These are phyloP conservation scores for Eidolon helvum DNA, from an alignment of 2,113 vertebrate species.

Conservation along the genomic window DNA sequence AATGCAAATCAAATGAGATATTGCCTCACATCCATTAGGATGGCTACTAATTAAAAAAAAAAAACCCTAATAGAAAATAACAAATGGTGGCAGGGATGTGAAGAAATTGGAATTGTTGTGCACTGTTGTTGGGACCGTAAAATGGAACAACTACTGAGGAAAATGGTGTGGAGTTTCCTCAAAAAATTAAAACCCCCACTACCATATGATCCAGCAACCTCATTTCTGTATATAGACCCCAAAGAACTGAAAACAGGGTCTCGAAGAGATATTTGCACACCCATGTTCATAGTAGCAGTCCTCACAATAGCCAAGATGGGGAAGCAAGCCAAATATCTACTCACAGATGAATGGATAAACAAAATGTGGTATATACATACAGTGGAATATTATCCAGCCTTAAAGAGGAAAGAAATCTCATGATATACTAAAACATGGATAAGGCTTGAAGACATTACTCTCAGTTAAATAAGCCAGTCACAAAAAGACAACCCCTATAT, in stretches of 20 bases:
- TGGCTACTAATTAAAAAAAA: not conserved
- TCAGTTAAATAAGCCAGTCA: constrained; percentile 21
- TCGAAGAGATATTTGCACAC: not conserved
- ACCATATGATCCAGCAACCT: not conserved
- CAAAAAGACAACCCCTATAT: not conserved
- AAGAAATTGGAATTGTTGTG: not conserved
- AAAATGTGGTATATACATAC: not conserved
- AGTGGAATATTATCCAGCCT: not conserved
- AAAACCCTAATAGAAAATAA: not conserved
- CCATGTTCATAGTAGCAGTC: not conserved
- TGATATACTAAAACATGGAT: not conserved
- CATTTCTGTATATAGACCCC: not conserved
- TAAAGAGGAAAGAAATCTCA: not conserved
- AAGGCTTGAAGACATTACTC: not conserved
- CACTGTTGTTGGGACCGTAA: not conserved
- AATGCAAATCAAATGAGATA: not conserved
- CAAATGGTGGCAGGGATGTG: not conserved
- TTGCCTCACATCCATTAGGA: not conserved
- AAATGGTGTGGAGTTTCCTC: not conserved
- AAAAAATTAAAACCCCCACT: not conserved
- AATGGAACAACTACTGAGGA: not conserved
- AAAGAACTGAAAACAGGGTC: not conserved
- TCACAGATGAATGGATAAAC: not conserved
- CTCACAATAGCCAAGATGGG: not conserved
- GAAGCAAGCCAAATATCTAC: not conserved